Base-by-base conservation (phyloP, 1,140 invertebrate genomes). In the Daktulosphaira vitifoliae region DNA sequence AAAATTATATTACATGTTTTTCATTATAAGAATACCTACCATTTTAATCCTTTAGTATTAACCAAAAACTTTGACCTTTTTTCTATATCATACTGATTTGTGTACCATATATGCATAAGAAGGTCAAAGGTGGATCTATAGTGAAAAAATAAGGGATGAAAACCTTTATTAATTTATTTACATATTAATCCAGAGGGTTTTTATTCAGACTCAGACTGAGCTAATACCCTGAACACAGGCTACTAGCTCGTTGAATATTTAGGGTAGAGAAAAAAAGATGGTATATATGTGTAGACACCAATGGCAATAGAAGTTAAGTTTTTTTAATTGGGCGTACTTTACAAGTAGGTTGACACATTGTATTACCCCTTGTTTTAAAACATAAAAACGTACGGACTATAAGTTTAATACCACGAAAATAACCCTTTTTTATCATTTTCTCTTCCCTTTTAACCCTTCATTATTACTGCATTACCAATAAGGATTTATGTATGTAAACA, bases 91-190 rank as follows among this genome's bases (percentile, higher is more conserved):
- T 42, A 38, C 3, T 1, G 20, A 25, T 25, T n/a, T 11, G 23
- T 56, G n/a, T 56, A 25, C 4, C 6, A n/a, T 46, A 38, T 38
- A 22, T 18, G 7, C 37, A 23, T 6, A 33, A 33, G 29, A 33
- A 59, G 54, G 54, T 59, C 54, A 46, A 46, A 46, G 26, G 56
- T n/a, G n/a, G 4, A 44, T 4, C 9, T 5, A 44, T 26, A n/a
- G 44, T 5, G 18, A 33, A 29, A 56, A 62, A 62, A 46, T 46
- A 8, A 48, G 42, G 56, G 42, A 46, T 26, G 42, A 62, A 62
- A 62, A 39, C 56, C 56, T 62, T 62, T 62, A 62, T 62, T 39
- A 62, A 62, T 62, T 62, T 62, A 46, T 62, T 62, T 62, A 48
- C 56, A 46, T 48, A 33, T 25, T 62, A 62, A 62, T 62, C 56